These are phyloP conservation scores for Ibycter americanus DNA, from an alignment of 2,797 vertebrate species.

Conservation along the genomic window DNA sequence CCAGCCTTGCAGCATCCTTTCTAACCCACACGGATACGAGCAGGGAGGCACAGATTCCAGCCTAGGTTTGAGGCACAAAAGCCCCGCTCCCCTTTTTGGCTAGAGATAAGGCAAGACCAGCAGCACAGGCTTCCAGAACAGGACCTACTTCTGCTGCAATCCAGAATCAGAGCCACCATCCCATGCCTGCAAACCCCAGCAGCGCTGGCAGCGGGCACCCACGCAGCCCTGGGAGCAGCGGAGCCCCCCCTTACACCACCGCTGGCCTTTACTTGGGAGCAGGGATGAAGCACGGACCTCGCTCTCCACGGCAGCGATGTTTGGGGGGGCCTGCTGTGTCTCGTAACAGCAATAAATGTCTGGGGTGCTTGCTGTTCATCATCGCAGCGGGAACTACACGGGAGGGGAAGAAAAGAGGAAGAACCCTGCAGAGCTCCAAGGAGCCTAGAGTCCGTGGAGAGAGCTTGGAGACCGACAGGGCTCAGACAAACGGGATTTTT, in stretches of 20 bases:
- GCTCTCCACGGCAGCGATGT: not conserved
- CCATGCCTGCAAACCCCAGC: not conserved
- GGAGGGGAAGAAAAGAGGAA: not conserved
- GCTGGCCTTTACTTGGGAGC: not conserved
- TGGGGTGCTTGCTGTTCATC: not conserved
- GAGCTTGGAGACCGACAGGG: too few species aligned
- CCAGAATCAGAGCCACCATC: not conserved
- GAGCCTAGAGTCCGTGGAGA: too few species aligned
- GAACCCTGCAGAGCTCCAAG: not conserved
- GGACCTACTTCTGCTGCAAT: not conserved
- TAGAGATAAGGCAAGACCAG: not conserved
- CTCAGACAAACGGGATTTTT: not conserved
- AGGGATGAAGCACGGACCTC: not conserved
- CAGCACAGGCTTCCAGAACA: not conserved
- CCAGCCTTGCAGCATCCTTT: not conserved
- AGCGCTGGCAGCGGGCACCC: not conserved
- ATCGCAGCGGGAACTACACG: not conserved
- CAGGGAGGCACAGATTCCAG: not conserved
- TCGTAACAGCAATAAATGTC: not conserved
- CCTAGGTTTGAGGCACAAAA: not conserved
- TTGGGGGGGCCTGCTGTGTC: not conserved
- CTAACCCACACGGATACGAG: rapidly evolving
- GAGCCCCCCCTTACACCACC: not conserved
- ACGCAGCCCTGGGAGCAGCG: not conserved
- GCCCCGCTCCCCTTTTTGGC: not conserved